Conservation (phyloP, 2,113 vertebrate species). For the Scortum barcoo region DNA sequence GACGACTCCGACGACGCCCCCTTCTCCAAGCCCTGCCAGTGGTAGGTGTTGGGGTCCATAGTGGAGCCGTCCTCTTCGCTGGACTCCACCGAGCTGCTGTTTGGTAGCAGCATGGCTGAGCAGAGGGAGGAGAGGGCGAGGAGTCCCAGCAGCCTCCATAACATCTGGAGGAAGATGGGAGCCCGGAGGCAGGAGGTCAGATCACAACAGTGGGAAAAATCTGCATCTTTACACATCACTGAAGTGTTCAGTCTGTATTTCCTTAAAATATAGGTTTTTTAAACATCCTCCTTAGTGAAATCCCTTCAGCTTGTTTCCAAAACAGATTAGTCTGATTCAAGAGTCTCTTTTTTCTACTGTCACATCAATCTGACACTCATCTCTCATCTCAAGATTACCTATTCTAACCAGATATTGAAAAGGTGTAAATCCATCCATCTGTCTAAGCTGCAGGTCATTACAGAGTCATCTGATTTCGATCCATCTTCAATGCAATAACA, state of each 20-base stretch:
- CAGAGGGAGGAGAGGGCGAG: constrained; percentile 38
- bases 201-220: background rate
- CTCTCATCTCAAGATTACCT: too few relatives aligned
- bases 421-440: too few relatives aligned
- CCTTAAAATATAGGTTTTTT: too few relatives aligned
- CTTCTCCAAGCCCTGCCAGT: background rate
- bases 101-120: constrained; percentile 23
- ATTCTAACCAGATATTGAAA: too few relatives aligned
- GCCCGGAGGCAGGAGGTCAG: background rate
- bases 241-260: background rate
- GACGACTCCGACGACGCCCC: background rate
- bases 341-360: too few relatives aligned
- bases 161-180: constrained; percentile 63
- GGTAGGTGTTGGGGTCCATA: constrained; percentile 4
- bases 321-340: too few relatives aligned
- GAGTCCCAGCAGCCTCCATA: constrained; percentile 48
- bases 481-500: background rate
- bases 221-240: background rate
- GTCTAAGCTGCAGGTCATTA: too few relatives aligned
- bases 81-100: background rate
- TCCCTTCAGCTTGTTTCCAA: too few relatives aligned
- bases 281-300: too few relatives aligned
- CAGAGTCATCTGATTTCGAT: too few relatives aligned
- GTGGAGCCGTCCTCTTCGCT: background rate
- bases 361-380: background rate